Evolutionary conservation across 2,888 invertebrate species (phyloP).

Genomic region (Carterocephalus palaemon): DNA sequence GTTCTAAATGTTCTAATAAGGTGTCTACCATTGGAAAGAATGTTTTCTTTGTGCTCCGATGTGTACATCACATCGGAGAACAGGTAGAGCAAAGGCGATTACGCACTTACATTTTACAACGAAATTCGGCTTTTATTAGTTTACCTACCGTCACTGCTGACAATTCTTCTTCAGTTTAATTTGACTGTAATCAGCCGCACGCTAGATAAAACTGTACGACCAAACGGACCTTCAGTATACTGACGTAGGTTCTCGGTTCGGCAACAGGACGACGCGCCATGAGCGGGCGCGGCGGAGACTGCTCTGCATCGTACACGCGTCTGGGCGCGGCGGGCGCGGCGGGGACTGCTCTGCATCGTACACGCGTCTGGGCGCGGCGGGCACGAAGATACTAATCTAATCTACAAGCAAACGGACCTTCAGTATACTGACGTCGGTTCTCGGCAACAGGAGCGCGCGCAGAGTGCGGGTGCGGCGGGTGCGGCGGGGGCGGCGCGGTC

Average conservation of each 20-base stretch:
- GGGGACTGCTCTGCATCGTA: constrained; percentile 77
- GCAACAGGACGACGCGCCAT: constrained; percentile 67
- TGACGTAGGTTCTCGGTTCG: constrained; percentile 66
- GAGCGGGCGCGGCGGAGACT: constrained; percentile 54
- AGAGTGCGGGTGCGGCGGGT: constrained; percentile 55
- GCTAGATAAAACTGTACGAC: too few species aligned
- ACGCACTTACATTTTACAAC: too few species aligned
- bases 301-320: constrained; percentile 58
- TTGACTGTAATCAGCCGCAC: too few species aligned
- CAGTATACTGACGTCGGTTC: constrained; percentile 61
- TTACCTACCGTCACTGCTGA: too few species aligned
- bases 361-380: constrained; percentile 73
- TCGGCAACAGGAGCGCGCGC: constrained; percentile 67
- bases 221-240: constrained; percentile 41
- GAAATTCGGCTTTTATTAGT: too few species aligned
- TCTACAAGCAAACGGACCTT: constrained; percentile 34
- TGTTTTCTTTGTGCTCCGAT: too few species aligned
- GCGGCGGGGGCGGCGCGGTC: constrained; percentile 61
- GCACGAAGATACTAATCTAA: too few species aligned
- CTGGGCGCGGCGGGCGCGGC: constrained; percentile 63
- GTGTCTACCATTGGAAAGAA: too few species aligned
- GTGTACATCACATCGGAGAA: too few species aligned
- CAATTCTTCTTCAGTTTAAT: too few species aligned
- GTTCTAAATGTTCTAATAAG: too few species aligned
- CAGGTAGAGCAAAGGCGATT: too few species aligned